Evolutionary conservation across 2,888 invertebrate species (phyloP).

Genomic region (Aspidiotus destructor): DNA sequence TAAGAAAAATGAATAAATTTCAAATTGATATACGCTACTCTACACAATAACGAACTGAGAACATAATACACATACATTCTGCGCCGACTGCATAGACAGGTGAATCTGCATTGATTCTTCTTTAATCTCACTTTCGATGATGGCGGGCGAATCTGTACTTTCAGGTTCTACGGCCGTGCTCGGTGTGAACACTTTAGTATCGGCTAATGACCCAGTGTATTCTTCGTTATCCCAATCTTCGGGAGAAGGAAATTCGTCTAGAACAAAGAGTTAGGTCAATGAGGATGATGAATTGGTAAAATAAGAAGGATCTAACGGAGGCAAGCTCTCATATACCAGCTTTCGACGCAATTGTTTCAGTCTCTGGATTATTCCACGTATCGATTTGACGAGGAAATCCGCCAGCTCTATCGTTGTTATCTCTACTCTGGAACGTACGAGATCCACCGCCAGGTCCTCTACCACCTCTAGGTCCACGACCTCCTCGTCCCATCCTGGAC

Average conservation of each 20-base stretch:
- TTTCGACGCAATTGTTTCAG: constrained; percentile 20
- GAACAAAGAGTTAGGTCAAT: constrained; percentile 4
- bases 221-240: constrained; percentile 88
- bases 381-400: constrained; percentile 43
- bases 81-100: constrained; percentile 22
- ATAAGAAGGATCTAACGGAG: background rate
- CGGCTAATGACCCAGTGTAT: constrained; percentile 86
- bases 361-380: constrained; percentile 46
- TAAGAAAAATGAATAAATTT: background rate
- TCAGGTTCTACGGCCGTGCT: constrained; percentile 31
- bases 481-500: constrained; percentile 38
- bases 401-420: constrained; percentile 36
- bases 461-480: constrained; percentile 41
- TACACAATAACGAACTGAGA: background rate
- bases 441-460: constrained; percentile 43
- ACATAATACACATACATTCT: constrained; percentile 14
- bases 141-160: constrained; percentile 2
- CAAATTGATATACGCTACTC: background rate
- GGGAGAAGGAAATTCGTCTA: constrained; percentile 49
- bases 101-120: constrained; percentile 22
- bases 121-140: constrained; percentile 24
- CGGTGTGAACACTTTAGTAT: constrained; percentile 85
- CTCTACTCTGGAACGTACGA: constrained; percentile 40
- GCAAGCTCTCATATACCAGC: background rate
- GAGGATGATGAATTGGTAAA: background rate